Conservation (phyloP, 2,797 vertebrate species). For the Rhinogobio ventralis region DNA sequence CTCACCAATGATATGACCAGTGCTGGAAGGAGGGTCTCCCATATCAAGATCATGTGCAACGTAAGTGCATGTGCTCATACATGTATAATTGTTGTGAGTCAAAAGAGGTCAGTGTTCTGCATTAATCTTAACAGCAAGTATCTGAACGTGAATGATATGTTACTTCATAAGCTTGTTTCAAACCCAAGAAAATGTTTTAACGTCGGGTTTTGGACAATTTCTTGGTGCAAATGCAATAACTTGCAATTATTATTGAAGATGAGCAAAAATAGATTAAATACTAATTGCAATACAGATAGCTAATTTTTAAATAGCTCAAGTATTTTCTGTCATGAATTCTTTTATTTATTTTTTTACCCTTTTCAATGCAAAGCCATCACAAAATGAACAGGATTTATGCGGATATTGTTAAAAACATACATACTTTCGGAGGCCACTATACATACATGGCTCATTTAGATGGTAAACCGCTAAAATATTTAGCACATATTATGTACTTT, state of each 20-base stretch:
- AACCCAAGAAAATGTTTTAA: neutral
- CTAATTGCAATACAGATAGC: neutral
- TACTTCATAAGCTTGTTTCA: neutral
- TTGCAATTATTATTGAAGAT: neutral
- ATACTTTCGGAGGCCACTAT: neutral
- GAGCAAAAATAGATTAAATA: neutral
- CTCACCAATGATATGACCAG: constrained; percentile 83
- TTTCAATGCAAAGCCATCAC: neutral
- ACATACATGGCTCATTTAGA: neutral
- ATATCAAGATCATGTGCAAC: constrained; percentile 91
- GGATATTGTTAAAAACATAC: neutral
- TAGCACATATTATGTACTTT: neutral
- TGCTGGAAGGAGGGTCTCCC: constrained; percentile 82
- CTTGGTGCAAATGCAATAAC: neutral
- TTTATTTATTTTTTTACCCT: neutral
- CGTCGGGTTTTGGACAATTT: neutral
- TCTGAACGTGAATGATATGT: neutral
- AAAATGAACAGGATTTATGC: neutral
- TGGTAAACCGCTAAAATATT: neutral
- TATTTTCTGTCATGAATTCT: neutral
- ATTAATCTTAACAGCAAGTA: neutral
- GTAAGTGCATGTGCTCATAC: constrained; percentile 43
- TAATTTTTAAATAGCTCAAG: neutral
- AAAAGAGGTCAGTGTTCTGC: neutral
- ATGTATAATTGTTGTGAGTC: constrained; percentile 8